Base-by-base conservation (phyloP, 2,888 invertebrate species). In the Chrysomela aeneicollis region DNA sequence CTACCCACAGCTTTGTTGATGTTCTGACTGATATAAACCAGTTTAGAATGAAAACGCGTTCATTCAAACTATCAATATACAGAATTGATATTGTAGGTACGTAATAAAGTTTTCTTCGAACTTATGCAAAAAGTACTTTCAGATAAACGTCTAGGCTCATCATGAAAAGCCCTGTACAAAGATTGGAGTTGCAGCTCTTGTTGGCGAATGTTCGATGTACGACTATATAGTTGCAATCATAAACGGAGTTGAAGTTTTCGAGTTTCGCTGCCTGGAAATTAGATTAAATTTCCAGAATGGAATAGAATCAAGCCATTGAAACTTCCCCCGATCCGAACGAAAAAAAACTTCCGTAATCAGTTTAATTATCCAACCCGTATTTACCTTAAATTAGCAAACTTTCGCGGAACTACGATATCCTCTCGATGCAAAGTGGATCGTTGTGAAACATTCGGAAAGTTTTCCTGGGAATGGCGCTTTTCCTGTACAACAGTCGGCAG, bases 321-420 rank as follows among this genome's bases (percentile, higher is more conserved):
- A 53, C 32, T 35, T 53, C 35, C 15, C 32, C 35, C 17, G 18
- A 18, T 53, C 17, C 32, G 19, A 22, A 53, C 42, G 42, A 42
- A 15, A 42, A 42, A 35, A 35, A 42, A n/a, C 42, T 42, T 15
- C 42, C 42, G 42, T 42, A 42, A 42, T 42, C 42, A 12, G 22
- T 32, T 18, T 35, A 53, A 53, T 73, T 71, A 63, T 67, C 62
- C 69, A 75, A 73, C 76, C 66, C 74, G 77, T 75, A 76, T 76
- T 72, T 74, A 76, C 76, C 76, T 76, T 74, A 69, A 68, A 70
- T 73, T 73, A 74, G 74, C 75, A 75, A 77, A 77, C 73, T 76
- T 76, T 74, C 69, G 68, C 69, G 68, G 71, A 72, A 71, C 73
- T 71, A 75, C 75, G 68, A 71, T 74, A 75, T 74, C 72, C 69